phyloP scores from a whole-genome alignment of 2,797 vertebrate species.

The Pterois miles region DNA sequence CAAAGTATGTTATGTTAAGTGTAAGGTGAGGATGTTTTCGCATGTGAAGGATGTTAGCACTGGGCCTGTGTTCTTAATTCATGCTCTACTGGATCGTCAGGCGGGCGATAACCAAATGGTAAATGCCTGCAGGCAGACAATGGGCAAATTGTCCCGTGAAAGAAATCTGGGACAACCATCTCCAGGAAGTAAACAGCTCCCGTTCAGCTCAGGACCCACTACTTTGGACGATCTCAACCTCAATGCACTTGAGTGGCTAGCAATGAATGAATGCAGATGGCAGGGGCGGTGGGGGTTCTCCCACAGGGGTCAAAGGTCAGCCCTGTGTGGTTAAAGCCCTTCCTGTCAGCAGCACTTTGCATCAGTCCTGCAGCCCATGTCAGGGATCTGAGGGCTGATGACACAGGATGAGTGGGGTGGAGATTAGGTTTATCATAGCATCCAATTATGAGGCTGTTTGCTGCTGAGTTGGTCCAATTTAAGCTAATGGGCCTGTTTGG shows the following conservation, averaged over 20 bases:
- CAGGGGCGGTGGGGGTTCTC: neutral
- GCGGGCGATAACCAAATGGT: conserved; percentile 38
- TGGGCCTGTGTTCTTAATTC: conserved; percentile 38
- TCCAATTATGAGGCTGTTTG: conserved; percentile 57
- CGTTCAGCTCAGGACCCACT: conserved; percentile 34
- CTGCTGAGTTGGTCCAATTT: conserved; percentile 28
- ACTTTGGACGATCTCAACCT: conserved; percentile 40
- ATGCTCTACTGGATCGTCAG: conserved; percentile 29
- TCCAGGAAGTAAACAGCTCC: conserved; percentile 70
- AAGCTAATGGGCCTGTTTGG: conserved; percentile 29
- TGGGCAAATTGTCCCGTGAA: conserved; percentile 69
- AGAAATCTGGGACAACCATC: conserved; percentile 72
- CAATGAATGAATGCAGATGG: conserved; percentile 38
- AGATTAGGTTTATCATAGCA: conserved; percentile 42
- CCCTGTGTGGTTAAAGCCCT: conserved; percentile 55
- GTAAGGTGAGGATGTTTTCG: conserved; percentile 5
- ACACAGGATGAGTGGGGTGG: conserved; percentile 41
- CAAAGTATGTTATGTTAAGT: neutral
- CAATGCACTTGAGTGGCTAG: conserved; percentile 20
- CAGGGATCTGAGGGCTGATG: conserved; percentile 34
- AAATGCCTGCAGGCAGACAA: conserved; percentile 64
- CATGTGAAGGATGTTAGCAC: conserved; percentile 22
- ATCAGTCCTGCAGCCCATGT: conserved; percentile 32
- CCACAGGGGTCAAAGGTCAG: conserved; percentile 51
- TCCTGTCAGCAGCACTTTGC: conserved; percentile 66